These are phyloP conservation scores for Lepilemur ruficaudatus DNA, from an alignment of 2,797 vertebrate genomes.

Conservation along the genomic window DNA sequence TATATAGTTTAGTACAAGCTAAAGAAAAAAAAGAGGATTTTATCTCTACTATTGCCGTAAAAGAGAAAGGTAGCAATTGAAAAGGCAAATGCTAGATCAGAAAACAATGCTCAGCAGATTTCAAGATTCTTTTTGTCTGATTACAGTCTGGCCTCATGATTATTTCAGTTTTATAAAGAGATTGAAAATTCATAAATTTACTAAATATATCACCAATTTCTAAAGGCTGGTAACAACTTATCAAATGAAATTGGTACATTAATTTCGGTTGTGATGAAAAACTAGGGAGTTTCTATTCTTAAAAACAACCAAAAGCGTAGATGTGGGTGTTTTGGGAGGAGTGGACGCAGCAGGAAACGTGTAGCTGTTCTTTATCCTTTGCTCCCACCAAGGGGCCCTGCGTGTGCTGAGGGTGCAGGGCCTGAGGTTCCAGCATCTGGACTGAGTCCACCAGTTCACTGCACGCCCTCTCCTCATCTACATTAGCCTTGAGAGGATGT, in stretches of 20 bases:
- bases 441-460: neutral
- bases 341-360: neutral
- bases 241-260: slow-evolving; percentile 10
- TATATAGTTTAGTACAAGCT: neutral
- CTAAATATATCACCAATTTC: slow-evolving; percentile 14
- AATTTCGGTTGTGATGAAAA: slow-evolving; percentile 2
- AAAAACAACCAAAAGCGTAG: neutral
- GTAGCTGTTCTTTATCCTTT: neutral
- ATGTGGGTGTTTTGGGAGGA: neutral
- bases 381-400: neutral
- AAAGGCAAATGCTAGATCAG: neutral
- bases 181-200: neutral
- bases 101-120: neutral
- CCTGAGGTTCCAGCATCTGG: neutral
- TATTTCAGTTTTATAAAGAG: neutral
- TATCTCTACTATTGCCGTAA: neutral
- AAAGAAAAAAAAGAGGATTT: neutral
- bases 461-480: neutral
- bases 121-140: slow-evolving; percentile 35
- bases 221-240: slow-evolving; percentile 47
- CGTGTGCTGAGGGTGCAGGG: neutral
- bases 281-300: neutral
- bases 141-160: neutral
- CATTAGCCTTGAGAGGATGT: neutral
- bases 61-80: neutral